Evolutionary conservation across 1,140 invertebrate genomes (phyloP).

Genomic region (Brachionus angularis): DNA sequence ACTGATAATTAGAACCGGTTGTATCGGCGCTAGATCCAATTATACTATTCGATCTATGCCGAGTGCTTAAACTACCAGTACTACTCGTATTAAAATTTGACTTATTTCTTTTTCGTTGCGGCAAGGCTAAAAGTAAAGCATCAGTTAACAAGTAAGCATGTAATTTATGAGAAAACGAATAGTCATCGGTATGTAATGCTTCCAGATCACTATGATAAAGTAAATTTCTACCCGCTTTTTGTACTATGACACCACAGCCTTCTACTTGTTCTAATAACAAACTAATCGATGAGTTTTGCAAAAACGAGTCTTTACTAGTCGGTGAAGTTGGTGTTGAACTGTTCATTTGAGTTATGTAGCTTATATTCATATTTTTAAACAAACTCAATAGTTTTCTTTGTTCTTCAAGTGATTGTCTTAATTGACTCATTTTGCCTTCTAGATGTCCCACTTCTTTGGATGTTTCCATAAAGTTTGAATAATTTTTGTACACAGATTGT

Average conservation of each 20-base stretch:
- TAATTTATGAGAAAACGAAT: conserved; percentile 32
- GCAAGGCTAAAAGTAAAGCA: conserved; percentile 6
- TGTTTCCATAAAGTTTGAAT: conserved; percentile 40
- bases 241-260: conserved; percentile 29
- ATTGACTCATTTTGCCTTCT: conserved; percentile 40
- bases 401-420: conserved; percentile 30
- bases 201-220: conserved; percentile 39
- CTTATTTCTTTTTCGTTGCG: conserved; percentile 26
- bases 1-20: conserved; percentile 1
- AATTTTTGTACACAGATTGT: conserved; percentile 42
- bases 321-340: not conserved
- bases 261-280: conserved; percentile 35
- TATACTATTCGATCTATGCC: conserved; percentile 9
- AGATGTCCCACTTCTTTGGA: conserved; percentile 40
- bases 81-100: not conserved
- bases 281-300: conserved; percentile 17
- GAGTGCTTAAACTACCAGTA: not conserved
- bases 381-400: conserved; percentile 34
- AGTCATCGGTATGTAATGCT: conserved; percentile 34
- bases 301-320: not conserved
- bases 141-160: conserved; percentile 26
- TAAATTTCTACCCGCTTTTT: conserved; percentile 29
- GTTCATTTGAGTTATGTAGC: not conserved
- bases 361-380: conserved; percentile 27
- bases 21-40: not conserved